Percentiles rank a stretch among this genome's conserved stretches.
Conservation (phyloP, 2,888 invertebrate species). For the Mesochorus sp. region DNA sequence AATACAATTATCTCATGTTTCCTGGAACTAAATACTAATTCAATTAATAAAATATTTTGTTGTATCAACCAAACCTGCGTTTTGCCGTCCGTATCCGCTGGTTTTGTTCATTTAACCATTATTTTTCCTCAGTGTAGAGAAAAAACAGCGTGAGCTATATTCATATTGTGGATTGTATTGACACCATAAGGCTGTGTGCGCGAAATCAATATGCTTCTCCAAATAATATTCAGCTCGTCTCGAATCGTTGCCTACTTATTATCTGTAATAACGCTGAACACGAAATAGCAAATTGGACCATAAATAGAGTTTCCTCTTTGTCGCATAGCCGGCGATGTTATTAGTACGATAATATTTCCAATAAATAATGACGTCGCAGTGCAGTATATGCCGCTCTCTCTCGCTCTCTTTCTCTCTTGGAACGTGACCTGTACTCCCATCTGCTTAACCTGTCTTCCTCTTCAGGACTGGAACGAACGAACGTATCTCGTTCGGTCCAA, state of each 20-base stretch:
- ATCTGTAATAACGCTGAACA: constrained; percentile 11
- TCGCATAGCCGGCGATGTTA: constrained; percentile 34
- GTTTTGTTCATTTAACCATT: too few relatives aligned
- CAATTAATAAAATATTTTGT: too few relatives aligned
- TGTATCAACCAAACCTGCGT: too few relatives aligned
- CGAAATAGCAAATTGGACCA: constrained; percentile 17
- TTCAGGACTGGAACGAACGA: too few relatives aligned
- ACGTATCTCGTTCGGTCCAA: too few relatives aligned
- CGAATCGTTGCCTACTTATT: constrained; percentile 15
- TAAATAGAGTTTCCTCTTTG: constrained; percentile 8
- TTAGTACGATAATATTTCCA: constrained; percentile 54
- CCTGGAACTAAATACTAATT: too few relatives aligned
- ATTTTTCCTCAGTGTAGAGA: too few relatives aligned
- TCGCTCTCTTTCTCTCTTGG: constrained; percentile 34
- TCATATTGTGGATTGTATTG: not conserved
- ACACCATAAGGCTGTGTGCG: not conserved
- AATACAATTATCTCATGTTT: too few relatives aligned
- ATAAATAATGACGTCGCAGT: constrained; percentile 56
- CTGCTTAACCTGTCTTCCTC: constrained; percentile 1
- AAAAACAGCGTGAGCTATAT: too few relatives aligned
- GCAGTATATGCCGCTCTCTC: constrained; percentile 35
- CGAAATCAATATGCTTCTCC: constrained; percentile 27
- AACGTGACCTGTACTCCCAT: constrained; percentile 3
- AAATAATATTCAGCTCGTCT: constrained; percentile 15
- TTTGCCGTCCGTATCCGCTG: too few relatives aligned